Evolutionary conservation across 2,797 vertebrate species (phyloP).

Genomic region (Danionella dracula): DNA sequence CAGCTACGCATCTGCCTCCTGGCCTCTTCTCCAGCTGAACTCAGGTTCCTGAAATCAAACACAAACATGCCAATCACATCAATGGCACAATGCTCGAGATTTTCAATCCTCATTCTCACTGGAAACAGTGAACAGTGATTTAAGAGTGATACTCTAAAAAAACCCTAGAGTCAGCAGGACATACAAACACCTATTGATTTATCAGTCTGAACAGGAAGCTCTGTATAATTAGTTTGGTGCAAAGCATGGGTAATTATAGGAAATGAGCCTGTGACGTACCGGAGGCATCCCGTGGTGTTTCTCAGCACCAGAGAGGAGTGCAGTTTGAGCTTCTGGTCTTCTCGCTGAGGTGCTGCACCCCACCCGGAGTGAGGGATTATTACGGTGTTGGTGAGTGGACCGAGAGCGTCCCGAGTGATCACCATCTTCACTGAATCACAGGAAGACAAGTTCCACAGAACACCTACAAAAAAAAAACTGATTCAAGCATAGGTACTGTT

Average conservation of each 20-base stretch:
- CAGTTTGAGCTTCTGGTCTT: constrained; percentile 92
- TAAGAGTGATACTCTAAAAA: too few relatives aligned
- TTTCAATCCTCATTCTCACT: not conserved
- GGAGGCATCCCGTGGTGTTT: constrained; percentile 93
- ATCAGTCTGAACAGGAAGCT: not conserved
- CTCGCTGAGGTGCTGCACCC: constrained; percentile 86
- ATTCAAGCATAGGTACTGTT: too few relatives aligned
- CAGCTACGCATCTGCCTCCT: constrained; percentile 92
- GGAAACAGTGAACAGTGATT: not conserved
- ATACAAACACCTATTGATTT: not conserved
- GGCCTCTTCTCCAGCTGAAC: constrained; percentile 92
- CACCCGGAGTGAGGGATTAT: constrained; percentile 95
- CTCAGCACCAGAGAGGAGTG: constrained; percentile 91
- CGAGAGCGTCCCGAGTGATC: constrained; percentile 89
- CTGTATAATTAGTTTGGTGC: not conserved
- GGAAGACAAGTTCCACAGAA: constrained; percentile 96
- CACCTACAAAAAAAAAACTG: constrained; percentile 70
- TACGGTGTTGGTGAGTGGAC: constrained; percentile 87
- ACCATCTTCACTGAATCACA: constrained; percentile 98
- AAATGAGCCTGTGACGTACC: constrained; percentile 60
- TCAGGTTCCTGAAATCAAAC: constrained; percentile 80
- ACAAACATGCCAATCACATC: not conserved
- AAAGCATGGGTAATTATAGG: not conserved
- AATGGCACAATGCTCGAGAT: not conserved
- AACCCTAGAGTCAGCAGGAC: not conserved